Evolutionary conservation across 2,113 vertebrate species (phyloP).

Genomic region (Dromiciops gliroides): DNA sequence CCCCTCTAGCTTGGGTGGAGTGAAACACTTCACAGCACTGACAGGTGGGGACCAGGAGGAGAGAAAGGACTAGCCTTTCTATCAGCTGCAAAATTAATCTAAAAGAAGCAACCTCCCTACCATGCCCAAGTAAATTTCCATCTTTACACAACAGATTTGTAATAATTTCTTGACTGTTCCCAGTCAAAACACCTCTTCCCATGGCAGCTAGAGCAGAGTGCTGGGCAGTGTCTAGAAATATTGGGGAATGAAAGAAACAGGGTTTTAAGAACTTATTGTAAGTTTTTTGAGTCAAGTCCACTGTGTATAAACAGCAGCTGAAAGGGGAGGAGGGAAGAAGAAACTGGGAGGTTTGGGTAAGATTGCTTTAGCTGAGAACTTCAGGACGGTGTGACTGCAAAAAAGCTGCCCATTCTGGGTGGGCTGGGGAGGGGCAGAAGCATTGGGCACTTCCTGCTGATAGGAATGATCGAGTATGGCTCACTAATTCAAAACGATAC

Average conservation of each 20-base stretch:
- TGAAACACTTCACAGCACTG: slow-evolving; percentile 46
- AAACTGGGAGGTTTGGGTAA: slow-evolving; percentile 29
- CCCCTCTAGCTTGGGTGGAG: slow-evolving; percentile 26
- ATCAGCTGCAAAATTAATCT: slow-evolving; percentile 60
- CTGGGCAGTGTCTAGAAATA: neutral
- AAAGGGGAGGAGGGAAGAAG: slow-evolving; percentile 13
- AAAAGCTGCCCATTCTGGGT: slow-evolving; percentile 37
- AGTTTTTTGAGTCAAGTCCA: slow-evolving; percentile 4
- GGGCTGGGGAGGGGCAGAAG: neutral
- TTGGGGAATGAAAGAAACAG: slow-evolving; percentile 26
- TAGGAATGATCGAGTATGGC: neutral
- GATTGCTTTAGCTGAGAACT: slow-evolving; percentile 55
- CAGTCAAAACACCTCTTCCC: slow-evolving; percentile 44
- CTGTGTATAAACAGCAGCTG: slow-evolving; percentile 19
- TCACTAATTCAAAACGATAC: slow-evolving; percentile 56
- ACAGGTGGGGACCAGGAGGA: neutral
- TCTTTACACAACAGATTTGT: too few relatives aligned
- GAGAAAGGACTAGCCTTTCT: slow-evolving; percentile 24
- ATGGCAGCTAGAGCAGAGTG: slow-evolving; percentile 42
- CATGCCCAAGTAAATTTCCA: slow-evolving; percentile 33
- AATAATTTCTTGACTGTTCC: slow-evolving; percentile 23
- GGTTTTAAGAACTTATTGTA: slow-evolving; percentile 59
- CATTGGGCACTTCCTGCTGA: neutral
- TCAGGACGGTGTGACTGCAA: slow-evolving; percentile 33
- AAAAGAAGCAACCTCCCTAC: slow-evolving; percentile 53